These are phyloP conservation scores for Neelides sp. DNA, from an alignment of 1,140 invertebrate genomes.

Conservation along the genomic window DNA sequence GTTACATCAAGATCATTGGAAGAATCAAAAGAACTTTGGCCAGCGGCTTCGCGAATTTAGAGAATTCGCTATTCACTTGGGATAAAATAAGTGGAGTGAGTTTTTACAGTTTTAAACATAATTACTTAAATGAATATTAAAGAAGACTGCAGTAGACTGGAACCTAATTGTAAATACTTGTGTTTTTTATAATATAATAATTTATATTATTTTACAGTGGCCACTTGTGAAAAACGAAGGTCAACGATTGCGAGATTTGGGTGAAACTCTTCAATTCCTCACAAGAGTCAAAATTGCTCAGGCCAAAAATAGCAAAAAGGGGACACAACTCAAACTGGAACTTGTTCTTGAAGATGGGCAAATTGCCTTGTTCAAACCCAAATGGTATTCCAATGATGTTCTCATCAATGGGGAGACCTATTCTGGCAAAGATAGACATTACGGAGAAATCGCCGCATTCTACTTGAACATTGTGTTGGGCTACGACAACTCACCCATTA, in stretches of 20 bases:
- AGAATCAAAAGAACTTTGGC: no score
- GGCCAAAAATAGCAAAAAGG: slow-evolving; percentile 57
- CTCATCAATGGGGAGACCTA: slow-evolving; percentile 68
- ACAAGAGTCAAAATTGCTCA: slow-evolving; percentile 53
- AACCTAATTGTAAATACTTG: no score
- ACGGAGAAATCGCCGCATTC: slow-evolving; percentile 91
- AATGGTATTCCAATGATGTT: slow-evolving; percentile 63
- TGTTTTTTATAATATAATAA: no score
- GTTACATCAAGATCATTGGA: no score
- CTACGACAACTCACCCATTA: slow-evolving; percentile 62
- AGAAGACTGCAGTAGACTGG: no score
- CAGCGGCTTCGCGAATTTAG: no score
- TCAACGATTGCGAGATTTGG: slow-evolving; percentile 32
- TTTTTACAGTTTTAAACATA: no score
- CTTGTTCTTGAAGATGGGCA: slow-evolving; percentile 62
- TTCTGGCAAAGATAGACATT: slow-evolving; percentile 77
- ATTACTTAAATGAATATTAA: no score
- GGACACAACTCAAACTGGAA: slow-evolving; percentile 80
- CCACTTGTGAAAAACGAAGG: slow-evolving; percentile 9
- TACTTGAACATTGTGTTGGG: slow-evolving; percentile 68
- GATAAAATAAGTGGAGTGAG: no score
- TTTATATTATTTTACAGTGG: slow-evolving; percentile 9
- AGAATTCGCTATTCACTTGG: no score
- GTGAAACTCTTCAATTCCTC: slow-evolving; percentile 56
- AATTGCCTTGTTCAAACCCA: slow-evolving; percentile 77